Evolutionary conservation across 2,797 vertebrate genomes (phyloP).

Genomic region (Cossypha polioptera): DNA sequence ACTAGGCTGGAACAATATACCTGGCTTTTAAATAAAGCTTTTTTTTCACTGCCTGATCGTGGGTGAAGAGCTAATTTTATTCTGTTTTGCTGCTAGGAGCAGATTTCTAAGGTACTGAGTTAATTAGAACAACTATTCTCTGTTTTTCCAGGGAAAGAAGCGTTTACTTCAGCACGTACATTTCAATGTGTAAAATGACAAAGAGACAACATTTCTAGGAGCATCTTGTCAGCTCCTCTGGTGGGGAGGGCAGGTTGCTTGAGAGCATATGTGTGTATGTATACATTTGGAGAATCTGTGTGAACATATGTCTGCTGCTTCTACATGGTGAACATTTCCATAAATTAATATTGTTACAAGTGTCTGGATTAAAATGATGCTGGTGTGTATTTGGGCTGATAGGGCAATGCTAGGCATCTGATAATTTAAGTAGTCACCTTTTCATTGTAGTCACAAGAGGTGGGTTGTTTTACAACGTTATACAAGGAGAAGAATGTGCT

Average conservation of each 20-base stretch:
- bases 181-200: neutral
- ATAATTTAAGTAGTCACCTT: neutral
- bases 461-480: rapidly evolving
- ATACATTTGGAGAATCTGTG: neutral
- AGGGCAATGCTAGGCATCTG: neutral
- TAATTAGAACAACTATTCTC: neutral
- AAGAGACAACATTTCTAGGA: rapidly evolving
- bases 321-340: neutral
- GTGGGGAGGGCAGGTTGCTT: neutral
- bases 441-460: neutral
- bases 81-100: neutral
- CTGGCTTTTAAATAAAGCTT: neutral
- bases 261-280: rapidly evolving
- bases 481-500: neutral
- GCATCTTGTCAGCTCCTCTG: neutral
- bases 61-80: neutral
- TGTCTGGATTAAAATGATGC: neutral
- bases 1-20: slow-evolving; percentile 20
- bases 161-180: neutral
- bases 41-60: neutral
- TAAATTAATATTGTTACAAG: rapidly evolving
- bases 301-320: neutral
- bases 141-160: neutral
- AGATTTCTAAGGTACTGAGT: neutral
- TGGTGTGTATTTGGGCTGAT: neutral